phyloP scores from a whole-genome alignment of 2,888 invertebrate species.

The Dorcus hopei region DNA sequence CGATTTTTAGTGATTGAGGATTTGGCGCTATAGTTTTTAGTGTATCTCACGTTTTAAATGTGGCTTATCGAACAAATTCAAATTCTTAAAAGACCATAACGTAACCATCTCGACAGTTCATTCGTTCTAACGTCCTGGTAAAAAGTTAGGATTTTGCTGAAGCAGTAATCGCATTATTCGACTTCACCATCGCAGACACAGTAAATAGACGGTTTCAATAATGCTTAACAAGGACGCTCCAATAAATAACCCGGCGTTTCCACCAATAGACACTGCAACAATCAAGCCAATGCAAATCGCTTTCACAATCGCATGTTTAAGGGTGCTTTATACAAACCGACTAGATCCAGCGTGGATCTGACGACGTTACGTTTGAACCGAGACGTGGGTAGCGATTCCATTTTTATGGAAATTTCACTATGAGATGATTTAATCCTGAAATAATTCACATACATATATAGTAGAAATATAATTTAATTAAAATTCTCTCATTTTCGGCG shows the following conservation, averaged over 20 bases:
- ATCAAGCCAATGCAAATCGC: constrained; percentile 11
- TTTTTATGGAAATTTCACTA: constrained; percentile 49
- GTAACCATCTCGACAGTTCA: too few species aligned
- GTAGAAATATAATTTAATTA: too few species aligned
- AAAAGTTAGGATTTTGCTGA: too few species aligned
- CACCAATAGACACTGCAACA: constrained; percentile 59
- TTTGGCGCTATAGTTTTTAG: too few species aligned
- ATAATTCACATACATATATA: too few species aligned
- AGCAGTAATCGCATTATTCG: too few species aligned
- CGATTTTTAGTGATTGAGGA: too few species aligned
- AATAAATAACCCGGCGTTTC: constrained; percentile 60
- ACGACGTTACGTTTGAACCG: constrained; percentile 61
- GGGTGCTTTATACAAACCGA: constrained; percentile 50
- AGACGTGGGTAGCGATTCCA: constrained; percentile 56
- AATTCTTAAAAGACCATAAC: too few species aligned
- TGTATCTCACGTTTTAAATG: too few species aligned
- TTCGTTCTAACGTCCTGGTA: too few species aligned
- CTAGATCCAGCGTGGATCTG: constrained; percentile 58
- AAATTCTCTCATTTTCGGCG: too few species aligned
- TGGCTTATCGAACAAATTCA: too few species aligned
- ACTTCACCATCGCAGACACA: constrained; percentile 48
- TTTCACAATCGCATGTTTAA: background rate
- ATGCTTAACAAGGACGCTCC: constrained; percentile 60
- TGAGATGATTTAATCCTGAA: constrained; percentile 26
- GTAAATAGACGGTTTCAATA: constrained; percentile 56